Base-by-base conservation (phyloP, 2,888 invertebrate genomes). In the Agriotes lineatus region DNA sequence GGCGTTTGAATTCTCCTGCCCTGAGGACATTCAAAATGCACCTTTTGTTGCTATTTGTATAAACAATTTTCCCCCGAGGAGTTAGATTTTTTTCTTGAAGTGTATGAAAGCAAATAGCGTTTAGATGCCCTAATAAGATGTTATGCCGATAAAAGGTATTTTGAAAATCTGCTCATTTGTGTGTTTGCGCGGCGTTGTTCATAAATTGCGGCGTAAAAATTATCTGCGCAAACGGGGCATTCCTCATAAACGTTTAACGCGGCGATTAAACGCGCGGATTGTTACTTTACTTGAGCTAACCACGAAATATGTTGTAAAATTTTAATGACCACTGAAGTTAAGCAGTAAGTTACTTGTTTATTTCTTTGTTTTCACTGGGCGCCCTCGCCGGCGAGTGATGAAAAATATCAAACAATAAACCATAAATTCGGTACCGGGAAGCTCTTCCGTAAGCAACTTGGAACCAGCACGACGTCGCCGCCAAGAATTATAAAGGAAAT, bases 291-390 rank as follows among this genome's bases (percentile, higher is more conserved):
- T 48, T 61, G 50, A 57, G 69, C 58, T 58, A 67, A 72, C 72
- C 74, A 70, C 75, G 72, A 74, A 74, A 75, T 76, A 74, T 73
- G 74, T 70, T 74, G 72, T 76, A 73, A 76, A 76, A 75, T 73
- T 76, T 76, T 76, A 76, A 75, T 72, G 76, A 71, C 60, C 67
- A 69, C 57, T 75, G 74, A 75, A 75, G 45, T 72, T 71, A 69
- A 69, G 65, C 65, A 59, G 61, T 44, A 67, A 71, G 68, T 70
- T 71, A 61, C 57, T 73, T 72, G 71, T 70, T 67, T 67, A 72
- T 69, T 67, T 72, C 66, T 69, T 61, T 70, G 61, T 68, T 64
- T 64, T 65, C 48, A 61, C 59, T 68, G 25, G 57, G 48, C 42
- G 48, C 52, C 22, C 45, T 52, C 54, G 39, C 22, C 42, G 39